Evolutionary conservation across 1,140 invertebrate genomes (phyloP).

Genomic region (Dinothrombium tinctorium): DNA sequence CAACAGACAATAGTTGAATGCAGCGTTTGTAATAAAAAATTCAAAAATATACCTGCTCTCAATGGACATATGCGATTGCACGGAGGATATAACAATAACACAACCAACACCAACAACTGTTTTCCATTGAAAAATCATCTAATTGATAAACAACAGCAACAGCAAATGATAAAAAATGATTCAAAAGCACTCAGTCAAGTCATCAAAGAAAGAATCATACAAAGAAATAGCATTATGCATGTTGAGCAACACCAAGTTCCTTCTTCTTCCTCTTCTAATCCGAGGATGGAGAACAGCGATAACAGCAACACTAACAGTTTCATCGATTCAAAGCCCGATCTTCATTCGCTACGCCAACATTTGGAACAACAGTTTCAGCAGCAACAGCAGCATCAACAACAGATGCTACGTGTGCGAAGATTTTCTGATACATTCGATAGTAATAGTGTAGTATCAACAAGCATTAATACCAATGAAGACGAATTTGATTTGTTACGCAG

Average conservation of each 20-base stretch:
- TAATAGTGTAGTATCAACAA: too few species aligned
- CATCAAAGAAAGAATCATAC: slow-evolving; percentile 3
- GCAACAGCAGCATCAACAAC: neutral
- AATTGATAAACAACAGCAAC: neutral
- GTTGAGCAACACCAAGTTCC: too few species aligned
- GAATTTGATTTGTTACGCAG: too few species aligned
- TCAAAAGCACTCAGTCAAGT: neutral
- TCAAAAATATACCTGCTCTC: slow-evolving; percentile 2
- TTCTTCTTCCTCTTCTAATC: neutral
- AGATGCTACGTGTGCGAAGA: too few species aligned
- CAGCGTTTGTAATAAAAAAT: neutral
- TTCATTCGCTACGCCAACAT: too few species aligned
- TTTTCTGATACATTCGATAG: too few species aligned
- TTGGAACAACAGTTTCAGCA: neutral
- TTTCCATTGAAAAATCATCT: neutral
- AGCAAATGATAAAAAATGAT: neutral
- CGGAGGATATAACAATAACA: slow-evolving; percentile 1
- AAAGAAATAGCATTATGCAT: too few species aligned
- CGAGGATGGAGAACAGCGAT: neutral
- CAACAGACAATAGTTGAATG: slow-evolving; percentile 2
- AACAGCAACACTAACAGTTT: neutral
- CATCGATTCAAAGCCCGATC: too few species aligned
- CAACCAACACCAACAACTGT: neutral
- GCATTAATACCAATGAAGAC: too few species aligned
- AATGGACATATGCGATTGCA: slow-evolving; percentile 28